Conservation (phyloP, 2,797 vertebrate species). For the Thripadectes ignobilis region DNA sequence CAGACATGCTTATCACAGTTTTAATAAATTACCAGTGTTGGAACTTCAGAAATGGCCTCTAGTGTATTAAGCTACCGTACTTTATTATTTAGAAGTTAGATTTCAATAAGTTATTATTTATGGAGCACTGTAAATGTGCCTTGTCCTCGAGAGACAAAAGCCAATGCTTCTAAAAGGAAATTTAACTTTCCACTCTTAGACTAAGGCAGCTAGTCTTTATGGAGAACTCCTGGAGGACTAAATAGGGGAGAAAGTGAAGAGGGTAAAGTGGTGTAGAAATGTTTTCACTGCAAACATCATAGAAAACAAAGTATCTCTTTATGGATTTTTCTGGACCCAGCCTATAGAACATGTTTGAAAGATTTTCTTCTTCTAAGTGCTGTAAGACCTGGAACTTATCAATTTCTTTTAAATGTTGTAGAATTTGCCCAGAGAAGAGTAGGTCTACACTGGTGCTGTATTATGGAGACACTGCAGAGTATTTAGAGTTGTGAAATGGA, state of each 20-base stretch:
- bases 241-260: not conserved
- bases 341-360: not conserved
- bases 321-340: not conserved
- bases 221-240: not conserved
- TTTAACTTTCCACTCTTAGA: slow-evolving; percentile 11
- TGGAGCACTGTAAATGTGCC: not conserved
- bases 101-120: slow-evolving; percentile 38
- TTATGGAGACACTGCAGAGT: not conserved
- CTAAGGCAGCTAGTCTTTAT: not conserved
- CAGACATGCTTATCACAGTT: slow-evolving; percentile 43
- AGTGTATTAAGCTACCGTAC: not conserved
- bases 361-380: not conserved
- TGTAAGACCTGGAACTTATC: not conserved
- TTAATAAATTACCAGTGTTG: slow-evolving; percentile 47
- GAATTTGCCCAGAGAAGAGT: not conserved
- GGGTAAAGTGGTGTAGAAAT: not conserved
- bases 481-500: not conserved
- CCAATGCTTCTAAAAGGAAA: not conserved
- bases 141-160: not conserved
- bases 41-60: slow-evolving; percentile 32
- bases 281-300: not conserved
- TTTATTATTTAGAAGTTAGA: slow-evolving; percentile 17
- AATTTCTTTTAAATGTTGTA: not conserved
- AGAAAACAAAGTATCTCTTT: not conserved
- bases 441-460: not conserved